phyloP scores from a whole-genome alignment of 2,113 vertebrate genomes.

The Probosciger aterrimus region DNA sequence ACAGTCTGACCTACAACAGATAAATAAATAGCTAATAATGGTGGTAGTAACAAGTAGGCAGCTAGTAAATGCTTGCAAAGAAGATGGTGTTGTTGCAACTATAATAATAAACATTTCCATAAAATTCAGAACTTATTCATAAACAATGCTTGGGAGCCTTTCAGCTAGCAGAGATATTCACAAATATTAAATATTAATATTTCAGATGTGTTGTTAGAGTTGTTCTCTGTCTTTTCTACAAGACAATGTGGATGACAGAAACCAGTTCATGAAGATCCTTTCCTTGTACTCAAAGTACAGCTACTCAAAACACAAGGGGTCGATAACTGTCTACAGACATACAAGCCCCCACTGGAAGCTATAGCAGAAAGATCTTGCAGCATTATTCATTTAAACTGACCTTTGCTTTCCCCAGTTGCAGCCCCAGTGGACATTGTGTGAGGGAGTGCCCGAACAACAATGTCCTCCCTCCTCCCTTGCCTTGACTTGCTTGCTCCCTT shows the following conservation, averaged over 20 bases:
- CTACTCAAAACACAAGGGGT: not conserved
- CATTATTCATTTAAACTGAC: not conserved
- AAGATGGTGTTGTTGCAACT: not conserved
- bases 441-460: not conserved
- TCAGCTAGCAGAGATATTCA: not conserved
- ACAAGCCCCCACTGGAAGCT: not conserved
- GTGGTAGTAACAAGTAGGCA: not conserved
- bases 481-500: not conserved
- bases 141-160: not conserved
- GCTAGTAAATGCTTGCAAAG: not conserved
- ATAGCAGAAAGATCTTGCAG: not conserved
- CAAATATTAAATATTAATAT: not conserved
- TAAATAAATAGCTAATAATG: not conserved
- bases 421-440: fast-evolving
- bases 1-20: not conserved
- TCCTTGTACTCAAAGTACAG: not conserved
- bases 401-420: not conserved
- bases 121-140: not conserved
- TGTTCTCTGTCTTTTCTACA: not conserved
- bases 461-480: not conserved
- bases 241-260: not conserved
- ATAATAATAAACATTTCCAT: not conserved
- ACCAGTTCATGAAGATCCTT: not conserved
- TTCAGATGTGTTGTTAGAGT: not conserved
- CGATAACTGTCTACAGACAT: not conserved